A percentile compares a stretch with the other conserved stretches of the same genome.
phyloP scores from a whole-genome alignment of 2,113 vertebrate species.

The Halcyon senegalensis region DNA sequence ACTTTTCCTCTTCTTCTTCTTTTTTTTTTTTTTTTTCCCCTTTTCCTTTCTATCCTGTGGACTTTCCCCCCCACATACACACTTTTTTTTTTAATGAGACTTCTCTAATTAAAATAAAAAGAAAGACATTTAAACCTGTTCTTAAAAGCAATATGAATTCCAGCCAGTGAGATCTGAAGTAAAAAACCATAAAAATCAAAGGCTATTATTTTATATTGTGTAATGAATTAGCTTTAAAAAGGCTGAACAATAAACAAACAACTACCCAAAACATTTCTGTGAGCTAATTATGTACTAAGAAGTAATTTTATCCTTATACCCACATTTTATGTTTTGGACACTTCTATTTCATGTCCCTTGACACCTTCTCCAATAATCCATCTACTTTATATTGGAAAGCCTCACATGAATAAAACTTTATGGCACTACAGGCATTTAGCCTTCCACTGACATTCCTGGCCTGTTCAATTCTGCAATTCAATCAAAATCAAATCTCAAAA shows the following conservation, averaged over 20 bases:
- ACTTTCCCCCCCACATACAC: not conserved
- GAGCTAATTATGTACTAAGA: conserved; percentile 75
- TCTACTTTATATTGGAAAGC: conserved; percentile 86
- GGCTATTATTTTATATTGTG: not conserved
- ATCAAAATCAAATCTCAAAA: conserved; percentile 89
- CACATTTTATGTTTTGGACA: conserved; percentile 73
- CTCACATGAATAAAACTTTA: conserved; percentile 87
- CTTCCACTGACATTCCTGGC: conserved; percentile 84
- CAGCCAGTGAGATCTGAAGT: not conserved
- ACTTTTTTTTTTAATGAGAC: not conserved
- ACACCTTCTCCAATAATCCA: conserved; percentile 84
- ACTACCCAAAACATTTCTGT: conserved; percentile 31
- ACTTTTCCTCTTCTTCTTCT: not conserved
- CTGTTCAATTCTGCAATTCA: conserved; percentile 86
- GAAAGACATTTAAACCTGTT: not conserved
- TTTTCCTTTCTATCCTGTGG: conserved; percentile 31
- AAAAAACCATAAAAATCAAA: not conserved
- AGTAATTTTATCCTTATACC: conserved; percentile 74
- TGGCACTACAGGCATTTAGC: conserved; percentile 84
- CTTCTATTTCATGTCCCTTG: conserved; percentile 80
- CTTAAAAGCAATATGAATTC: conserved; percentile 25
- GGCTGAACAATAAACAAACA: conserved; percentile 62
- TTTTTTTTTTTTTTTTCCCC: not conserved
- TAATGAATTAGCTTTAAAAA: conserved; percentile 27
- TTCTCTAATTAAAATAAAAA: not conserved